These are phyloP conservation scores for Heteropelma amictum DNA, from an alignment of 2,888 invertebrate genomes.

Conservation along the genomic window DNA sequence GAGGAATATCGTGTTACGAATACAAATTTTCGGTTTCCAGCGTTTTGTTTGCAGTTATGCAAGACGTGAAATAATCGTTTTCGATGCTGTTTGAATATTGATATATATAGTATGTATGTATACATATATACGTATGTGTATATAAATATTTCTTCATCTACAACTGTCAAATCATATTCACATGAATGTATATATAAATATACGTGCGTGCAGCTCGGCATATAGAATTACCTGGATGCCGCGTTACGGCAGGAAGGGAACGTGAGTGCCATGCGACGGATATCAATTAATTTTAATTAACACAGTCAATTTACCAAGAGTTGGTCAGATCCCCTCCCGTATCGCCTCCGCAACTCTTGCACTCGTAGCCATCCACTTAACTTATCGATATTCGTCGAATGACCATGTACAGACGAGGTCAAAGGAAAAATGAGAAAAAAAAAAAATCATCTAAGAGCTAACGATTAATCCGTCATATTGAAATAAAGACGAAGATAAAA, in stretches of 20 bases:
- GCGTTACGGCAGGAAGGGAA: constrained; percentile 22
- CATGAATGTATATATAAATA: too few relatives aligned
- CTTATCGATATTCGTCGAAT: constrained; percentile 46
- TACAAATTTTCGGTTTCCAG: too few relatives aligned
- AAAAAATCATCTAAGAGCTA: background rate
- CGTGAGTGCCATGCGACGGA: constrained; percentile 26
- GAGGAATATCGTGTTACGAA: too few relatives aligned
- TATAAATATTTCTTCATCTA: too few relatives aligned
- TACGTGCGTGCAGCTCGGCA: background rate
- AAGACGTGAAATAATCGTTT: too few relatives aligned
- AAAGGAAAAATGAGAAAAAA: background rate
- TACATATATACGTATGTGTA: too few relatives aligned
- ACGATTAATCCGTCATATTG: background rate
- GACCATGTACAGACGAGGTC: background rate
- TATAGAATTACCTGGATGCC: constrained; percentile 20
- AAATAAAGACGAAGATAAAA: too few relatives aligned
- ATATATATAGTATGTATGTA: too few relatives aligned
- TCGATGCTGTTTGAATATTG: too few relatives aligned
- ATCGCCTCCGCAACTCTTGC: constrained; percentile 10
- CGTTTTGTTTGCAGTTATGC: too few relatives aligned
- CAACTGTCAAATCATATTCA: too few relatives aligned
- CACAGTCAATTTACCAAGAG: constrained; percentile 67
- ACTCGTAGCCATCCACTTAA: constrained; percentile 22
- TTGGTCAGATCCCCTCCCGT: constrained; percentile 31
- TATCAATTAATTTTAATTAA: constrained; percentile 74